Percentiles rank a stretch among this genome's conserved stretches.
These are phyloP conservation scores for Drosophila lacicola DNA, from an alignment of 2,888 invertebrate species.

Conservation along the genomic window DNA sequence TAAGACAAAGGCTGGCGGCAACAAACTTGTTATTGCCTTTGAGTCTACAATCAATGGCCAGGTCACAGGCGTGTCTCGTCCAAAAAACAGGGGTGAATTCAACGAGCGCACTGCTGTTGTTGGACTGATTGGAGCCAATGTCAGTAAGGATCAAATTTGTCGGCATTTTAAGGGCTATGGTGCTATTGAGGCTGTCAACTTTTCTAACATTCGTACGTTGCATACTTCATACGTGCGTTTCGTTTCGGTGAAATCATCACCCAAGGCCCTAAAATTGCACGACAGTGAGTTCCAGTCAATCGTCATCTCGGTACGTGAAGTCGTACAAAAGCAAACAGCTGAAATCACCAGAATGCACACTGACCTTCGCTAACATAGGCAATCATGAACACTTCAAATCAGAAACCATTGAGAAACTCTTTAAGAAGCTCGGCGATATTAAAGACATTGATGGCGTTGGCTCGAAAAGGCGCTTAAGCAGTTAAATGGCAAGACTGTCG, in stretches of 20 bases:
- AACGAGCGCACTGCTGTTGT: constrained; percentile 52
- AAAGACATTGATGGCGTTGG: constrained; percentile 62
- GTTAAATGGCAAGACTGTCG: constrained; percentile 62
- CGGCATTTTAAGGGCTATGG: constrained; percentile 67
- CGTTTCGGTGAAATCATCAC: constrained; percentile 6
- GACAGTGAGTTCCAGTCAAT: constrained; percentile 58
- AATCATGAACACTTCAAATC: constrained; percentile 40
- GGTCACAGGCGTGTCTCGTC: constrained; percentile 26
- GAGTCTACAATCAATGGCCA: constrained; percentile 48
- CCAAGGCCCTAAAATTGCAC: constrained; percentile 61
- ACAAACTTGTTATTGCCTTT: constrained; percentile 56
- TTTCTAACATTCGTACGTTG: constrained; percentile 34
- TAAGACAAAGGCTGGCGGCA: constrained; percentile 32
- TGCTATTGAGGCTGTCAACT: constrained; percentile 44
- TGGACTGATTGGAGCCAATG: constrained; percentile 45
- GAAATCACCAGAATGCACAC: constrained; percentile 49
- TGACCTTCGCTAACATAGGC: constrained; percentile 61
- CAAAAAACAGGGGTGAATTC: not conserved
- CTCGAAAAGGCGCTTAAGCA: constrained; percentile 57
- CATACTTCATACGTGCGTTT: constrained; percentile 67
- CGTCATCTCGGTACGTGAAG: constrained; percentile 59
- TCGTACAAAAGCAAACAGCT: not conserved
- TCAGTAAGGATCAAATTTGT: constrained; percentile 49
- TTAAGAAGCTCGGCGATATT: constrained; percentile 73
- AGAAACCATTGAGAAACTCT: constrained; percentile 57